These are phyloP conservation scores for Camelus bactrianus DNA, from an alignment of 2,113 vertebrate species.

Conservation along the genomic window DNA sequence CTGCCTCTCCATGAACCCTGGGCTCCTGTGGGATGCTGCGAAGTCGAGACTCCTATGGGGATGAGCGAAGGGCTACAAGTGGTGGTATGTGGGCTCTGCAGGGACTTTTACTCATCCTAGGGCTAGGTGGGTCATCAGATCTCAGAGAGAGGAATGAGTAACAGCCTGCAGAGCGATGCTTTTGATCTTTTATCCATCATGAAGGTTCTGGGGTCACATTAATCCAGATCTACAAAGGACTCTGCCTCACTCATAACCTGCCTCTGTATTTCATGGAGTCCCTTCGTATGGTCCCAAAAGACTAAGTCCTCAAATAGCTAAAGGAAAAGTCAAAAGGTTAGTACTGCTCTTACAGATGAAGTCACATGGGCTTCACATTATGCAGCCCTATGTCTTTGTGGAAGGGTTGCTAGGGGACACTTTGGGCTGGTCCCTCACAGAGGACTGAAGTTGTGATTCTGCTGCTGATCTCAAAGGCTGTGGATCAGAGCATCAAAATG, in stretches of 20 bases:
- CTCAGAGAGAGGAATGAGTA: not conserved
- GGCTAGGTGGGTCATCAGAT: not conserved
- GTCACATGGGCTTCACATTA: not conserved
- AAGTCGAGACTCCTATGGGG: not conserved
- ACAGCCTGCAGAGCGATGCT: not conserved
- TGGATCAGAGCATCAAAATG: not conserved
- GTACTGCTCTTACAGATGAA: not conserved
- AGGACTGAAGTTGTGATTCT: not conserved
- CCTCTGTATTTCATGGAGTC: not conserved
- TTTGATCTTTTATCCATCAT: not conserved
- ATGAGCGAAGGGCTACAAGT: not conserved
- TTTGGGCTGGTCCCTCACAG: not conserved
- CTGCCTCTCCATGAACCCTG: not conserved
- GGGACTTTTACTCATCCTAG: not conserved
- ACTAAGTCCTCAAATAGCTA: not conserved
- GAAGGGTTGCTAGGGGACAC: not conserved
- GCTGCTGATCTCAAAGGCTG: not conserved
- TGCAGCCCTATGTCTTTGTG: not conserved
- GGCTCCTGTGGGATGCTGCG: not conserved
- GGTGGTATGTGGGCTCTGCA: not conserved
- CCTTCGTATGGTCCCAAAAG: fast-evolving
- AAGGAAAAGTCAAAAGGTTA: not conserved
- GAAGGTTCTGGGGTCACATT: not conserved
- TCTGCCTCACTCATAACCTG: not conserved
- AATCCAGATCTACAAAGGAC: not conserved